Evolutionary conservation across 2,113 vertebrate genomes (phyloP), one percentile per base, ranked within the genome.

Genomic region (Mungos mungo): DNA sequence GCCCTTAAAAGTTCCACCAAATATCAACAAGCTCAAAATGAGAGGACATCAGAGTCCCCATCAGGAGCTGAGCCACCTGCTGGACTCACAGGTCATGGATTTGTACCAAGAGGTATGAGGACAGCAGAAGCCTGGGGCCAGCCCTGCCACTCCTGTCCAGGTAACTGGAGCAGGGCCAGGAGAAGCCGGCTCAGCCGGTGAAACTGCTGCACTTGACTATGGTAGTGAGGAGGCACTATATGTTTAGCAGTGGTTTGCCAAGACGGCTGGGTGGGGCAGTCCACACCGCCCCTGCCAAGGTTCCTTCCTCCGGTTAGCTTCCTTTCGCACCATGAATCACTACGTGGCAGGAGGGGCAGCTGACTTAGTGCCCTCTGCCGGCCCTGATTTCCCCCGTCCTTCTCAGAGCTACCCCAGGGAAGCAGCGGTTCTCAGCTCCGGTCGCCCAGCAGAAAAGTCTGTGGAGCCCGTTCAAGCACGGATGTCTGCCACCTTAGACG

Each of bases 281-380:
- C 57, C 60, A 33, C 85, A 31, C 54, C 6, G 6, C 57, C 66
- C 33, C 69, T 35, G 95, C 87, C 82, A 52, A 38, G 9, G 15
- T 38, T 65, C 60, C 66, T 96, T 97, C 96, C 90, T 83, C 93
- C 33, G 7, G 25, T 72, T 29, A 0, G 79, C 60, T 86, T 90
- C 66, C 80, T 91, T 79, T 91, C 35, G n/a, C 29, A 13, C 50
- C 76, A 35, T 94, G 81, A 97, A 89, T 96, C 96, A 93, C 82
- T 31, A 16, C 6, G 5, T 33, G 29, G 21, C 41, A 80, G 85
- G 33, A 74, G 57, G 87, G 82, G 90, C 50, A 33, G 76, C 60
- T 86, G 54, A 72, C 65, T 16, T 18, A 33, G 86, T 91, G 89
- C 93, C 96, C 89, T 96, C 97, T 94, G 79, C 54, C 7, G 77